phyloP scores from a whole-genome alignment of 2,888 invertebrate genomes.

The Amphiduros pacificus region DNA sequence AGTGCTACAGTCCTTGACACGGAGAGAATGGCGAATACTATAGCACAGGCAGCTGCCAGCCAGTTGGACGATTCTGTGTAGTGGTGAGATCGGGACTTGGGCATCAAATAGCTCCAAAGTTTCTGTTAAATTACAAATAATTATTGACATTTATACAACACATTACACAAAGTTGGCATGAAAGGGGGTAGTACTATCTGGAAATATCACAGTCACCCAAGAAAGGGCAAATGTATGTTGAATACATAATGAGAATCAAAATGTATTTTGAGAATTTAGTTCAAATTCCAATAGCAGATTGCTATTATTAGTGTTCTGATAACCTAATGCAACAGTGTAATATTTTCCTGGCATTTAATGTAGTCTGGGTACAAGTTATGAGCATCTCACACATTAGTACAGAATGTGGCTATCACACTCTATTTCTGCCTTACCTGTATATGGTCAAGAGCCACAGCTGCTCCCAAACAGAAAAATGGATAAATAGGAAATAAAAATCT shows the following conservation, averaged over 20 bases:
- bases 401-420: too few relatives aligned
- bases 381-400: too few relatives aligned
- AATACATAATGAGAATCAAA: too few relatives aligned
- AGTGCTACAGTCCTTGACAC: conserved; percentile 67
- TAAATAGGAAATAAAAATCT: conserved; percentile 93
- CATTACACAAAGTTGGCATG: too few relatives aligned
- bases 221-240: too few relatives aligned
- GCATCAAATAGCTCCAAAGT: conserved; percentile 67
- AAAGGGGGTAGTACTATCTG: too few relatives aligned
- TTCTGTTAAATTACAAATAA: conserved; percentile 65
- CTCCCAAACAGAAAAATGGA: conserved; percentile 69
- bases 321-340: background rate
- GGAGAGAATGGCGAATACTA: conserved; percentile 60
- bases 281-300: too few relatives aligned
- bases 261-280: too few relatives aligned
- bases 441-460: conserved; percentile 66
- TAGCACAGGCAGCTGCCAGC: conserved; percentile 69
- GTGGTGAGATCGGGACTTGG: conserved; percentile 62
- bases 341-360: too few relatives aligned
- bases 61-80: conserved; percentile 78
- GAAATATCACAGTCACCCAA: too few relatives aligned
- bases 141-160: background rate
- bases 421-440: conserved; percentile 67
- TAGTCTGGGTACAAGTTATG: too few relatives aligned
- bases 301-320: background rate